Evolutionary conservation across 2,797 vertebrate species (phyloP), one percentile per base, ranked within the genome.

Genomic region (Hyperoplus lanceolatus): DNA sequence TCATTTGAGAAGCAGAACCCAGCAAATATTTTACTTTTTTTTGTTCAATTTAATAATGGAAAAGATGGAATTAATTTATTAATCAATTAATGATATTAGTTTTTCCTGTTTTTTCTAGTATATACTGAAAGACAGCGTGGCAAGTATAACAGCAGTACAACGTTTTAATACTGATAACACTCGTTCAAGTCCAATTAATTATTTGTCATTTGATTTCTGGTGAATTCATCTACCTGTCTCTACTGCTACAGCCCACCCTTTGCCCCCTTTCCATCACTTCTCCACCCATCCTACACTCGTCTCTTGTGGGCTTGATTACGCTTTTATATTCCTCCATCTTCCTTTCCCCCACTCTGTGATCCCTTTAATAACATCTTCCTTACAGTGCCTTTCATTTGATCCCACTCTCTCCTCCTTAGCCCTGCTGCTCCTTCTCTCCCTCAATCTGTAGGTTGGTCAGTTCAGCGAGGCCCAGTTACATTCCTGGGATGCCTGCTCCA

Each of bases 401-500:
- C 76, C 69, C 46, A 73, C 46, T 67, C 59, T 67, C 75, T 77
- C 76, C 59, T 75, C 62, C 81, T 78, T 46, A 78, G 72, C 80
- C 85, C 29, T 29, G 29, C 29, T 69, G 80, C 80, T 80, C 78
- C 36, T 29, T 46, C 83, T 81, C 80, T 57, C 82, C 79, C 82
- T 84, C 72, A 66, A 88, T 93, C 93, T 94, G 95, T 94, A 94
- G 92, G 90, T 93, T 89, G 94, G 93, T 95, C 92, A 95, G 96
- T 92, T 94, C 92, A 93, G 75, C 90, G 80, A 90, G 96, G 96
- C 96, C 92, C 88, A 91, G 91, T 84, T 94, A 94, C 97, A 98
- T 99, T 98, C 97, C 95, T 93, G 88, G 94, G 93, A 97, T 97
- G 95, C 96, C 96, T 96, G 95, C 96, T 97, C 96, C 97, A 98